Evolutionary conservation across 2,797 vertebrate genomes (phyloP), one percentile per base, ranked within the genome.

Genomic region (Protonibea diacanthus): DNA sequence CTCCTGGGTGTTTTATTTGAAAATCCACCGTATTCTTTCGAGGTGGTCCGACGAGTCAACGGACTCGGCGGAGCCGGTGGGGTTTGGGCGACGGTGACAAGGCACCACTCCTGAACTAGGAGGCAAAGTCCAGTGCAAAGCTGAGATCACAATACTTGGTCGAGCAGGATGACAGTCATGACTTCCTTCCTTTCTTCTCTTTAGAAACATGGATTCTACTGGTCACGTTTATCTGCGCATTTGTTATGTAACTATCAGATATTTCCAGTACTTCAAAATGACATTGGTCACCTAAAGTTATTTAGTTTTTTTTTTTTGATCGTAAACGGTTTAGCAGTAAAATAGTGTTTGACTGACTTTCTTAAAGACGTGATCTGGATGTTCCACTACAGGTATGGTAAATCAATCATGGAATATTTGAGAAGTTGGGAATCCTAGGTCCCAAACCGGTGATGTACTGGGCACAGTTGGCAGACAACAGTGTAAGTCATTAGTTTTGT

Each of bases 341-440:
- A 21, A 10, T 2, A 27, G 25, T 38, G 38, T 52, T 44, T 52
- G 4, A 52, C 18, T 27, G 38, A 60, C 38, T 17, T 6, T 9
- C 1, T 56, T 21, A 14, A 17, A 48, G 5, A 23, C 2, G 7
- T 18, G 45, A 29, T 72, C 9, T 13, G 2, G 2, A 25, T 56
- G 18, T 48, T 73, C 11, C 61, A 0, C 61, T n/a, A 14, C 69
- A 96, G 95, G 60, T 96, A 95, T 74, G 94, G 94, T 11, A 63
- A 87, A 58, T 90, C 86, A 90, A 93, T 3, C 90, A 79, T 67
- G 48, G 51, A 48, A 6, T 87, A 14, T 96, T 96, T 88, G 90
- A 88, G 88, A 95, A 94, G 58, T n/a, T 96, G 90, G 94, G 92
- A 6, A 86, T 96, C 84, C 92, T 92, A 0, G 89, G 93, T 12